Percentiles rank a stretch among this genome's conserved stretches.
Conservation (phyloP, 2,888 invertebrate species). For the Hecatera dysodea region DNA sequence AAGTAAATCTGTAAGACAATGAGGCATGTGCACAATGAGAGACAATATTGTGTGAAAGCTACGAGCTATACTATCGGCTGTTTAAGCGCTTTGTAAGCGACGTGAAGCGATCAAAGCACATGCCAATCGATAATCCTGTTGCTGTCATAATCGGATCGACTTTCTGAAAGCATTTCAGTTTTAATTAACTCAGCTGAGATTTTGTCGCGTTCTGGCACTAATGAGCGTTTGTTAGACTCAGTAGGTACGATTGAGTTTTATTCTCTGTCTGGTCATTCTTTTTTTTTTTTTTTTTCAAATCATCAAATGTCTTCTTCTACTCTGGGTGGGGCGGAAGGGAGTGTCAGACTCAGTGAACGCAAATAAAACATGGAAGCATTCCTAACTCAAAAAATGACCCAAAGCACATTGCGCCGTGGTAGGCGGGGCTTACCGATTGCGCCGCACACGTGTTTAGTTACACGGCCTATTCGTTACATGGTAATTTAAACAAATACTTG, state of each 20-base stretch:
- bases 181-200: slow-evolving; percentile 37
- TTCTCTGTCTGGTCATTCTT: background rate
- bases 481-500: too few species aligned
- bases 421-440: too few species aligned
- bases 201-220: background rate
- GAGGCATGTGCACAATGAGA: slow-evolving; percentile 74
- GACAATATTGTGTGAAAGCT: slow-evolving; percentile 79
- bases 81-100: slow-evolving; percentile 62
- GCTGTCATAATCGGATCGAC: slow-evolving; percentile 39
- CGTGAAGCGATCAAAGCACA: slow-evolving; percentile 38
- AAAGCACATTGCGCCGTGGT: too few species aligned
- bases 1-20: slow-evolving; percentile 73
- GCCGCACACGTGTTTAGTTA: too few species aligned
- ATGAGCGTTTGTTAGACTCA: background rate
- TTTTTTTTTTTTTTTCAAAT: too few species aligned
- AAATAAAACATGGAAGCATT: too few species aligned
- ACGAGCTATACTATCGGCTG: slow-evolving; percentile 67
- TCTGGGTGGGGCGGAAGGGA: too few species aligned
- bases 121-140: slow-evolving; percentile 51
- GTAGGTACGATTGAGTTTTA: background rate
- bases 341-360: too few species aligned
- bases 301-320: too few species aligned
- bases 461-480: too few species aligned
- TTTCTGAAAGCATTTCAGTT: slow-evolving; percentile 21
- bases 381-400: too few species aligned